Evolutionary conservation across 2,888 invertebrate species (phyloP).

Genomic region (Eurytoma californica): DNA sequence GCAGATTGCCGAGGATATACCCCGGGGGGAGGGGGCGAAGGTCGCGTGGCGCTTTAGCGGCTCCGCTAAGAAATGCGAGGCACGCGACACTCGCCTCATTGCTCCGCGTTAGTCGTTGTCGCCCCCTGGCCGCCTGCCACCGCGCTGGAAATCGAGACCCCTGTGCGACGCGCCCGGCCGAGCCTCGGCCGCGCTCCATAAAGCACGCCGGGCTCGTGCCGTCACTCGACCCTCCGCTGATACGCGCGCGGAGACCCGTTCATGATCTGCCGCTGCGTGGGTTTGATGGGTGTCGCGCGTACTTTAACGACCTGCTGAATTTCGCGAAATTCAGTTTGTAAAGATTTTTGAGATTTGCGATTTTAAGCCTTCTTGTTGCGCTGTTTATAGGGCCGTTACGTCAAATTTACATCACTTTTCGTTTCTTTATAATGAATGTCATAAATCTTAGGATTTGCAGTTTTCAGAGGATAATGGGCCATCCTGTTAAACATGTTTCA

Average conservation of each 20-base stretch:
- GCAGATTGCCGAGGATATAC: slow-evolving; percentile 18
- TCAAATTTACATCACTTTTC: too few relatives aligned
- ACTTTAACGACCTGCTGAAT: slow-evolving; percentile 11
- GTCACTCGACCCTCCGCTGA: neutral
- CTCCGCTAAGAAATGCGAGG: slow-evolving; percentile 67
- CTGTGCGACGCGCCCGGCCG: slow-evolving; percentile 16
- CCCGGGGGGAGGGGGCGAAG: neutral
- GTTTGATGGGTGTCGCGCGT: slow-evolving; percentile 5
- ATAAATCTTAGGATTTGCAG: too few relatives aligned
- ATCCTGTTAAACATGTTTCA: too few relatives aligned
- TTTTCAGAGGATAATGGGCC: too few relatives aligned
- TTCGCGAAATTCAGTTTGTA: neutral
- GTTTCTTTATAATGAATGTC: too few relatives aligned
- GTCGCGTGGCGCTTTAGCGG: neutral
- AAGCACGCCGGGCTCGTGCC: slow-evolving; percentile 2
- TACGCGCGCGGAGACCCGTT: neutral
- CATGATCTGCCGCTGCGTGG: slow-evolving; percentile 6
- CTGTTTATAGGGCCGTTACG: too few relatives aligned
- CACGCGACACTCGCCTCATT: slow-evolving; percentile 75
- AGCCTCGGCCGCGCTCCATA: slow-evolving; percentile 7
- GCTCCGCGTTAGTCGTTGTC: slow-evolving; percentile 72
- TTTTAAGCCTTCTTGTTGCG: neutral
- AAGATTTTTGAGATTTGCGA: neutral
- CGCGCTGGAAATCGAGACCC: slow-evolving; percentile 53
- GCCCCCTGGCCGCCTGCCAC: slow-evolving; percentile 54